Evolutionary conservation across 2,113 vertebrate species (phyloP).

Genomic region (Laticauda laticaudata): DNA sequence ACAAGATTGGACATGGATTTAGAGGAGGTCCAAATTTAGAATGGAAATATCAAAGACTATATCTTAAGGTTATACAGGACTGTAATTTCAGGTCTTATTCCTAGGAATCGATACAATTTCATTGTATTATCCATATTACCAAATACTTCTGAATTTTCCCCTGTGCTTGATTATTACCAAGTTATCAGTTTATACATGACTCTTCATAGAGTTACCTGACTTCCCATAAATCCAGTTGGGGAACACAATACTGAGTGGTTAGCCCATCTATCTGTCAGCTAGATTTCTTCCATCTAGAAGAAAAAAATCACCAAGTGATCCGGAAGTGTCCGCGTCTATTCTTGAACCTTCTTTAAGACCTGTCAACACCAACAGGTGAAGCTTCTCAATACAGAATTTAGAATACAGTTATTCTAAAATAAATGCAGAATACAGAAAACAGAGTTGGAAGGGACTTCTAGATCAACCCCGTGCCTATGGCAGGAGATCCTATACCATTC

Average conservation of each 20-base stretch:
- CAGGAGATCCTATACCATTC: background rate
- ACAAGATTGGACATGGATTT: background rate
- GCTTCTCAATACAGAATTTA: background rate
- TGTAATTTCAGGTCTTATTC: background rate
- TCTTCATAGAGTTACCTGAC: background rate
- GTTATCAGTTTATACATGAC: background rate
- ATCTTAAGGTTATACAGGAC: background rate
- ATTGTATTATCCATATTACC: background rate
- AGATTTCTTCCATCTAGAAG: background rate
- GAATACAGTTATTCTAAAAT: too few species aligned
- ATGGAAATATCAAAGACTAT: background rate
- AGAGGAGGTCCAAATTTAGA: background rate
- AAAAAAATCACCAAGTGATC: background rate
- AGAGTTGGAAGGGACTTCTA: background rate
- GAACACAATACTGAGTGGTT: background rate
- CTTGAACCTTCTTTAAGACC: background rate
- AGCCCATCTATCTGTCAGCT: background rate
- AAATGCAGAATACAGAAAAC: background rate
- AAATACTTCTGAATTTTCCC: background rate
- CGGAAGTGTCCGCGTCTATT: background rate
- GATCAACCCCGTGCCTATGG: background rate
- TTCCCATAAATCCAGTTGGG: background rate
- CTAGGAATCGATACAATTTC: background rate
- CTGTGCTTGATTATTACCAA: background rate
- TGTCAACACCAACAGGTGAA: background rate